phyloP scores from a whole-genome alignment of 2,888 invertebrate species.

The Sarcophaga rosellei region DNA sequence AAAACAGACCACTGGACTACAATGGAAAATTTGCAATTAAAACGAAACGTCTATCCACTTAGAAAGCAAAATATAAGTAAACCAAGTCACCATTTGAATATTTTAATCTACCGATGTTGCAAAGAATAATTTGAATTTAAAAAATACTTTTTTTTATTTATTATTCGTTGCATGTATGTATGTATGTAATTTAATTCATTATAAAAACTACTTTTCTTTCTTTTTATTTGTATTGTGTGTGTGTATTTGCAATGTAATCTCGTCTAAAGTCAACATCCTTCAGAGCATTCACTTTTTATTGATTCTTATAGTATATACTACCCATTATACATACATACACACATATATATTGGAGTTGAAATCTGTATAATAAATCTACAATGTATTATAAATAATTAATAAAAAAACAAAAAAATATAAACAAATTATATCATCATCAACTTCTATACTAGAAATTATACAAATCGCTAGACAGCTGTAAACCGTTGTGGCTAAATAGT shows the following conservation, averaged over 20 bases:
- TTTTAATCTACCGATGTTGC: too few relatives aligned
- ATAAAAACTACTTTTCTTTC: background rate
- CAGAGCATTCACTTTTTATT: constrained; percentile 74
- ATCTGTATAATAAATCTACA: too few relatives aligned
- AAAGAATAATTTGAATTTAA: too few relatives aligned
- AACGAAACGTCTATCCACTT: too few relatives aligned
- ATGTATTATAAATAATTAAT: background rate
- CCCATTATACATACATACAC: background rate
- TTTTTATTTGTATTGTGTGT: background rate
- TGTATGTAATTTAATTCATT: too few relatives aligned
- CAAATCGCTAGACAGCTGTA: background rate
- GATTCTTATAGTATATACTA: background rate
- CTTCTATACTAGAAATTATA: background rate
- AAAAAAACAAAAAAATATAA: constrained; percentile 5
- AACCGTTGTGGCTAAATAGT: background rate
- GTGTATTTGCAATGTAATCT: constrained; percentile 39
- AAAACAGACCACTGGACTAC: too few relatives aligned
- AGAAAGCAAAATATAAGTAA: too few relatives aligned
- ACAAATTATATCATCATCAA: constrained; percentile 46
- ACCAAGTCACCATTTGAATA: too few relatives aligned
- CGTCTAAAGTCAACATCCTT: constrained; percentile 77
- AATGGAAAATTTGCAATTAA: too few relatives aligned
- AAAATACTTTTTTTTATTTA: too few relatives aligned
- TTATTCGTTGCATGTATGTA: too few relatives aligned
- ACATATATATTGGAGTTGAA: background rate